These are phyloP conservation scores for Limnephilus marmoratus DNA, from an alignment of 2,888 invertebrate species.

Conservation along the genomic window DNA sequence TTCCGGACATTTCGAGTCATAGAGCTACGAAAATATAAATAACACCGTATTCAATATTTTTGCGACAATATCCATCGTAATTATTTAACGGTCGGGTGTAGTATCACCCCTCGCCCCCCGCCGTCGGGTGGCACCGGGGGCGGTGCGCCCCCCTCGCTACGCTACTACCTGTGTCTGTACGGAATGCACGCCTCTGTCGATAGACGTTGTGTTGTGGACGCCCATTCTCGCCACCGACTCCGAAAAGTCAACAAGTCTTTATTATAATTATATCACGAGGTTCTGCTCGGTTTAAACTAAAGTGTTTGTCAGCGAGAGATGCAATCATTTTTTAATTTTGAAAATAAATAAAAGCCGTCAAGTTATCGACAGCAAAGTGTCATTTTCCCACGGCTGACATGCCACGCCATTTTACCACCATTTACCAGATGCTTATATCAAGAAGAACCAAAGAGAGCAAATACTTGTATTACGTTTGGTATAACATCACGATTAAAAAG, in stretches of 20 bases:
- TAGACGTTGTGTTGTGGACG: background rate
- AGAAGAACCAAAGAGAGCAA: background rate
- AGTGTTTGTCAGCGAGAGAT: background rate
- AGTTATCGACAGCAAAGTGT: background rate
- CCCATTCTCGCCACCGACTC: background rate
- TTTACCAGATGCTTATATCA: background rate
- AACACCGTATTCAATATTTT: too few species aligned
- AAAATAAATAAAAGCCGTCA: background rate
- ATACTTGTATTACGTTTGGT: background rate
- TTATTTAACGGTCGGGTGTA: too few species aligned
- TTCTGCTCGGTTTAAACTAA: background rate
- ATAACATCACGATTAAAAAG: background rate
- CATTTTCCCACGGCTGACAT: background rate
- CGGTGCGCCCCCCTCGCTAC: too few species aligned
- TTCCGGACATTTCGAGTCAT: too few species aligned
- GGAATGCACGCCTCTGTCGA: too few species aligned
- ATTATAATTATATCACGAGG: background rate
- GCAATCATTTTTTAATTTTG: background rate
- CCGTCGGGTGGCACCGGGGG: too few species aligned
- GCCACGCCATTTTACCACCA: background rate
- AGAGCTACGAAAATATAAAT: too few species aligned
- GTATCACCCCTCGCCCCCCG: too few species aligned
- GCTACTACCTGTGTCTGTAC: too few species aligned
- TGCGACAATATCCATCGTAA: too few species aligned
- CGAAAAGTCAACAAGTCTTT: background rate